A percentile compares a stretch with the other conserved stretches of the same genome.
Evolutionary conservation across 2,113 vertebrate genomes (phyloP).

Genomic region (Gambusia holbrooki): DNA sequence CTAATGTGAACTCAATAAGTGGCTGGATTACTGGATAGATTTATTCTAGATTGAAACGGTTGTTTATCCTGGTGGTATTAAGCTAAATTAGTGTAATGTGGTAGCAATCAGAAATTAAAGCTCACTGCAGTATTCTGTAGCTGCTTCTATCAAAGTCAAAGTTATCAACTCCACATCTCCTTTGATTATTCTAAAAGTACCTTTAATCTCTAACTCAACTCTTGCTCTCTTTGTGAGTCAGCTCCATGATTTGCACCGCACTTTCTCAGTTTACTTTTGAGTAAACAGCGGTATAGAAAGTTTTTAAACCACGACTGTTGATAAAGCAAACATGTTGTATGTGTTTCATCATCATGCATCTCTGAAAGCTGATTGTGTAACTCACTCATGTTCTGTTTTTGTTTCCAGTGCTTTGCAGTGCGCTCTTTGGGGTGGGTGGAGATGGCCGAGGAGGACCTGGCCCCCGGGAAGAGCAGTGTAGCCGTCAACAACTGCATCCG

Average conservation of each 20-base stretch:
- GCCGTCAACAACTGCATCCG: slow-evolving; percentile 98
- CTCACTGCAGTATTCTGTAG: too few relatives aligned
- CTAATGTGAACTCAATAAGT: neutral
- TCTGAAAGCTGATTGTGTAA: neutral
- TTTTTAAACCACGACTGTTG: neutral
- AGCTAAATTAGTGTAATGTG: neutral
- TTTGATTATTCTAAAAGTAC: too few relatives aligned
- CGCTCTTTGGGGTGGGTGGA: slow-evolving; percentile 98
- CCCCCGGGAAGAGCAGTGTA: slow-evolving; percentile 95
- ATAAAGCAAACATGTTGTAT: neutral
- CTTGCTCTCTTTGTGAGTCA: too few relatives aligned
- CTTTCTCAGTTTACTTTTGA: neutral
- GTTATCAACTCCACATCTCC: too few relatives aligned
- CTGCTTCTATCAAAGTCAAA: too few relatives aligned
- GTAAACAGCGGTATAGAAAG: neutral
- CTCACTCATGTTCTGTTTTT: neutral
- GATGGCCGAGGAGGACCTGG: slow-evolving; percentile 96
- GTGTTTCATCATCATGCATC: too few relatives aligned
- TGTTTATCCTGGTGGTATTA: slow-evolving; percentile 16
- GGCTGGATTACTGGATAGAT: neutral
- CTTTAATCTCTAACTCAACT: too few relatives aligned
- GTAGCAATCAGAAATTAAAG: too few relatives aligned
- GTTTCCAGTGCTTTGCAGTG: slow-evolving; percentile 91
- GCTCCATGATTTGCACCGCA: too few relatives aligned
- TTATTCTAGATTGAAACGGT: slow-evolving; percentile 23